These are phyloP conservation scores for Andrena fulva DNA, from an alignment of 2,888 invertebrate species.

Conservation along the genomic window DNA sequence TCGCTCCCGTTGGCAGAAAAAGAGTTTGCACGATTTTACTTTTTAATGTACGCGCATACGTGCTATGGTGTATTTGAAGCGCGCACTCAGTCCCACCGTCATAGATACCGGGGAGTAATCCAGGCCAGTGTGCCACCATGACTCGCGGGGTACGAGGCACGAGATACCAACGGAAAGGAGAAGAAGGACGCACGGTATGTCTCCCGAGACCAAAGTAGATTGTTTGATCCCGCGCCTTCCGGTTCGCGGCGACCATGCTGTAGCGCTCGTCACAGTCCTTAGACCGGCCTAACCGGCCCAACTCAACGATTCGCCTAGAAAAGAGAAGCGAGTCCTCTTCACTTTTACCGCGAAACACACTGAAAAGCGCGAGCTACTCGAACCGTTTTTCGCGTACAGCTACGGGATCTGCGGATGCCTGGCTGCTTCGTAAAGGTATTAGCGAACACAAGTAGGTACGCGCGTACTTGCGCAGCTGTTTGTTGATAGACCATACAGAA, in stretches of 20 bases:
- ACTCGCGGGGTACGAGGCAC: conserved; percentile 55
- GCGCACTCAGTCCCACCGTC: conserved; percentile 12
- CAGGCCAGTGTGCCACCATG: conserved; percentile 73
- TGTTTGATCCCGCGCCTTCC: conserved; percentile 44
- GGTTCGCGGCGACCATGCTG: conserved; percentile 20
- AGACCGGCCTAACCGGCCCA: conserved; percentile 67
- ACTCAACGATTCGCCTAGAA: conserved; percentile 63
- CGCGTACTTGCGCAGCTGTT: no score
- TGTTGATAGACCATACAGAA: no score
- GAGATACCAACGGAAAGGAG: conserved; percentile 41
- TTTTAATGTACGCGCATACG: conserved; percentile 20
- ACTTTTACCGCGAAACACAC: conserved; percentile 77
- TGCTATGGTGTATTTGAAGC: conserved; percentile 24
- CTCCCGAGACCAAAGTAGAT: conserved; percentile 28
- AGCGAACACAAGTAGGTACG: no score
- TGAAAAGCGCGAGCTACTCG: conserved; percentile 66
- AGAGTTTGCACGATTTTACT: conserved; percentile 35
- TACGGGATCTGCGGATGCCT: conserved; percentile 7
- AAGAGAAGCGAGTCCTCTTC: conserved; percentile 66
- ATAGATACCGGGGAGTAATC: conserved; percentile 57
- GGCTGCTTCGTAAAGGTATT: conserved; percentile 8
- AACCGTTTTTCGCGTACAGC: conserved; percentile 60
- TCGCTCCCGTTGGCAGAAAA: conserved; percentile 13
- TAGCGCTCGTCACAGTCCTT: conserved; percentile 57
- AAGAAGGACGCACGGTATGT: conserved; percentile 30